A percentile compares a stretch with the other conserved stretches of the same genome.
phyloP scores from a whole-genome alignment of 2,797 vertebrate genomes.

The Pangasius sanitwongsei region DNA sequence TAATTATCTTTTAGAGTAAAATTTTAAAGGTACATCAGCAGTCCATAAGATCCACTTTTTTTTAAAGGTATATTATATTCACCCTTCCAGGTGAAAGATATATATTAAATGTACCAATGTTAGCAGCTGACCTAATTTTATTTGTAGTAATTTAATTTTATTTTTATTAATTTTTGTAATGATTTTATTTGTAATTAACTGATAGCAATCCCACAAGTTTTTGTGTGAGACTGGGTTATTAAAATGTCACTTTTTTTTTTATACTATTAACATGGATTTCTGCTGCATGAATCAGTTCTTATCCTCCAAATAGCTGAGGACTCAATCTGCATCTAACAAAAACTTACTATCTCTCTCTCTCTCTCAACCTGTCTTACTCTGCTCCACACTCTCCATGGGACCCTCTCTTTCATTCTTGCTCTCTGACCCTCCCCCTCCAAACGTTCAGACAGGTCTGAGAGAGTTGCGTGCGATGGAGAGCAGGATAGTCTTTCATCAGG shows the following conservation, averaged over 20 bases:
- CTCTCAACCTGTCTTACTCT: slow-evolving; percentile 26
- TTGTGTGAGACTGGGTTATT: not conserved
- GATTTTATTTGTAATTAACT: not conserved
- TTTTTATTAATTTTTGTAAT: not conserved
- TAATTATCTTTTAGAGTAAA: not conserved
- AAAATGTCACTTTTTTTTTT: not conserved
- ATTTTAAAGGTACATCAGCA: not conserved
- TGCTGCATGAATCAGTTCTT: not conserved
- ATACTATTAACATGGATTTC: not conserved
- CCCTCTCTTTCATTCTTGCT: slow-evolving; percentile 50
- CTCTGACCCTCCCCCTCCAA: slow-evolving; percentile 43
- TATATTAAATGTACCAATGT: not conserved
- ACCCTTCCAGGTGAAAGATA: not conserved
- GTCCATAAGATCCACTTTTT: not conserved
- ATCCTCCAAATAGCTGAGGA: not conserved
- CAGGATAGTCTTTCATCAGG: slow-evolving; percentile 72
- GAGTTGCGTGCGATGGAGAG: slow-evolving; percentile 69
- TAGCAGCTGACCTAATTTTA: not conserved
- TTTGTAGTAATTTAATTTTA: not conserved
- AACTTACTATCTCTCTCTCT: slow-evolving; percentile 14
- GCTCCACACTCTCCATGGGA: slow-evolving; percentile 27
- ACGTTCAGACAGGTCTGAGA: slow-evolving; percentile 54
- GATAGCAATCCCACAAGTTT: not conserved
- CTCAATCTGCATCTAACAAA: not conserved
- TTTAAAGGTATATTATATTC: not conserved